Conservation (phyloP, 2,888 invertebrate species). For the Cryptus viduatorius region DNA sequence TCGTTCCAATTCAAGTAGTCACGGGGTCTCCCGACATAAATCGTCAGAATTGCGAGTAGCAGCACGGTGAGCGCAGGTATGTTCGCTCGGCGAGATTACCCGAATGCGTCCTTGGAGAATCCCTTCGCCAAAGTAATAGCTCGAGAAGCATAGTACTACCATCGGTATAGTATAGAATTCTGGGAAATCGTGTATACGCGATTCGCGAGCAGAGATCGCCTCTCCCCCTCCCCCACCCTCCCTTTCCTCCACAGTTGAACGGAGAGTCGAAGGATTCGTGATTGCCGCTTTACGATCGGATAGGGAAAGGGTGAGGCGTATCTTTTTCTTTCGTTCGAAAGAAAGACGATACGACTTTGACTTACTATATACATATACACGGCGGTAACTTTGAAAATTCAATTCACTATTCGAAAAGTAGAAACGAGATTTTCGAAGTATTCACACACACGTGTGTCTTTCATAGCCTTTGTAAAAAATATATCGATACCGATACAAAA, state of each 20-base stretch:
- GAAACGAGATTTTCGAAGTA: slow-evolving; percentile 37
- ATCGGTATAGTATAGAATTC: slow-evolving; percentile 52
- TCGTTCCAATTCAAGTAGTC: slow-evolving; percentile 56
- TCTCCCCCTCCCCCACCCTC: too few species aligned
- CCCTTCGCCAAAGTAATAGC: slow-evolving; percentile 62
- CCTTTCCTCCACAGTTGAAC: slow-evolving; percentile 30
- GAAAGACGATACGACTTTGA: slow-evolving; percentile 54
- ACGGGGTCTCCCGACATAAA: slow-evolving; percentile 55
- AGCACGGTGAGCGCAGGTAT: slow-evolving; percentile 31
- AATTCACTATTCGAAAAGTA: slow-evolving; percentile 36
- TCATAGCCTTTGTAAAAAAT: background rate
- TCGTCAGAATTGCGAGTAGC: slow-evolving; percentile 59
- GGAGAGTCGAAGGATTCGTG: slow-evolving; percentile 61
- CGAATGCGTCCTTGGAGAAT: slow-evolving; percentile 66
- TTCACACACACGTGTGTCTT: background rate
- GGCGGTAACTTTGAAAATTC: slow-evolving; percentile 44
- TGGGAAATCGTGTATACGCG: slow-evolving; percentile 54
- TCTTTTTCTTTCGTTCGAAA: slow-evolving; percentile 29
- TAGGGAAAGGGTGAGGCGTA: slow-evolving; percentile 35
- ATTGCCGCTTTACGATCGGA: slow-evolving; percentile 67
- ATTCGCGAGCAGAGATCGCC: slow-evolving; percentile 57
- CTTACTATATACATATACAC: slow-evolving; percentile 8
- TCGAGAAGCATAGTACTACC: slow-evolving; percentile 24
- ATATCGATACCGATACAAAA: background rate
- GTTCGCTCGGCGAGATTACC: slow-evolving; percentile 50